Evolutionary conservation across 2,797 vertebrate species (phyloP).

Genomic region (Helicolenus hilgendorfi): DNA sequence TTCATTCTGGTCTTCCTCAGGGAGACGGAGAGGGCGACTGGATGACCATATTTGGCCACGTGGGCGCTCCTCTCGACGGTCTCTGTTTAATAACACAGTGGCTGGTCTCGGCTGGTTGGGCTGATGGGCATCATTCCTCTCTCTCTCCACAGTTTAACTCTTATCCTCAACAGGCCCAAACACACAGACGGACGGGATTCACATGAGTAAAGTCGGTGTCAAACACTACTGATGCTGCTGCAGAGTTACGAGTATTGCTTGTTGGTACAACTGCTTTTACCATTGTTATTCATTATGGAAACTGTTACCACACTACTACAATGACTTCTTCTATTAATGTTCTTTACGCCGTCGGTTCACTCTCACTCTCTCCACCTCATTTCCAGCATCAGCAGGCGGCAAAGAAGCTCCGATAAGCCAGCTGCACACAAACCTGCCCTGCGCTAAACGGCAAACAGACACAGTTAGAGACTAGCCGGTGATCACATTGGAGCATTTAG

Average conservation of each 20-base stretch:
- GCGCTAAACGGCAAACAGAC: not conserved
- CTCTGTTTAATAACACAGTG: constrained; percentile 82
- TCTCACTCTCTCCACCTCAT: not conserved
- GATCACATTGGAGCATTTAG: not conserved
- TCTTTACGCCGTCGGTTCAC: not conserved
- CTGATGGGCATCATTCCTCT: constrained; percentile 52
- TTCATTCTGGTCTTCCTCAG: constrained; percentile 54
- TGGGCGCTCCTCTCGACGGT: constrained; percentile 51
- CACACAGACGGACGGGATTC: not conserved
- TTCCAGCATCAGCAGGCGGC: not conserved
- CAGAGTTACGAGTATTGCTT: not conserved
- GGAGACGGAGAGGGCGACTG: constrained; percentile 50
- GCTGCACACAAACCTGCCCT: not conserved
- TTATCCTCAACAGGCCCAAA: constrained; percentile 20
- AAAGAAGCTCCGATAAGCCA: not conserved
- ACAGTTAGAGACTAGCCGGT: not conserved
- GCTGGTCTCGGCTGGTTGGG: constrained; percentile 72
- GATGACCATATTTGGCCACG: constrained; percentile 87
- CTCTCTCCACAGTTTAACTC: constrained; percentile 4
- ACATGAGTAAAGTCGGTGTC: not conserved
- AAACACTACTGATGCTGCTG: not conserved
- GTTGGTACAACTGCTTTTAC: not conserved
- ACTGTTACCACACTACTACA: not conserved
- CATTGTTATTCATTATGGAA: not conserved
- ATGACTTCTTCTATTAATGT: not conserved